Conservation (phyloP, 2,113 vertebrate genomes). For the Amia ocellicauda region DNA sequence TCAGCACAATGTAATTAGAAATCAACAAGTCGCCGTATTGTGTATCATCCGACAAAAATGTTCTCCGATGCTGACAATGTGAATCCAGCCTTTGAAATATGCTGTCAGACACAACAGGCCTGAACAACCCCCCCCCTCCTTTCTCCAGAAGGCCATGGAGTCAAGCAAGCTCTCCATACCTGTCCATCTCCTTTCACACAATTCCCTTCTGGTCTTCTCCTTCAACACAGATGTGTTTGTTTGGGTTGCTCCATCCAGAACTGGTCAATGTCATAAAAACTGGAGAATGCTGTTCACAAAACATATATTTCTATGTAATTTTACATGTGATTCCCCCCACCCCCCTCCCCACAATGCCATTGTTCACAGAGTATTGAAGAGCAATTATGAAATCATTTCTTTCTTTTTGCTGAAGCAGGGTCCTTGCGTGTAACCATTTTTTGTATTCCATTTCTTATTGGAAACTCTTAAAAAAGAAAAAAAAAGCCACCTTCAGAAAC, state of each 20-base stretch:
- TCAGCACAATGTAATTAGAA: not conserved
- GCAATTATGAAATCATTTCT: not conserved
- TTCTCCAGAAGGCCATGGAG: not conserved
- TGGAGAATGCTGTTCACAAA: not conserved
- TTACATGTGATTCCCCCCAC: too few relatives aligned
- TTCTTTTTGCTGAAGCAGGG: slow-evolving; percentile 13
- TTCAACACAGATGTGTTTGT: not conserved
- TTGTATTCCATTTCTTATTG: slow-evolving; percentile 5
- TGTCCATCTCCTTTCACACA: not conserved
- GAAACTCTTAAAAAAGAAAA: slow-evolving; percentile 10
- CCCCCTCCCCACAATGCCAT: not conserved
- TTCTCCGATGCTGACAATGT: not conserved
- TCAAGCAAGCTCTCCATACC: slow-evolving; percentile 5
- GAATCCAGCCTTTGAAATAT: slow-evolving; percentile 4
- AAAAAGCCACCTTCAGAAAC: slow-evolving; percentile 26
- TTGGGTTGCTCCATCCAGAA: not conserved
- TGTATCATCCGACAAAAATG: slow-evolving; percentile 11
- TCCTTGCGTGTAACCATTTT: slow-evolving; percentile 12
- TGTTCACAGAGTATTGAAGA: not conserved
- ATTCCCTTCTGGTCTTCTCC: not conserved
- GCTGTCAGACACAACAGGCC: slow-evolving; percentile 3
- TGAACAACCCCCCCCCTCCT: not conserved
- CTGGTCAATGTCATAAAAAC: too few relatives aligned
- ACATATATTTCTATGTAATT: not conserved
- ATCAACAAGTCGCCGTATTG: not conserved